These are phyloP conservation scores for Paracentrotus lividus DNA, from an alignment of 53 echinoderm and acorn worm species.

Conservation along the genomic window DNA sequence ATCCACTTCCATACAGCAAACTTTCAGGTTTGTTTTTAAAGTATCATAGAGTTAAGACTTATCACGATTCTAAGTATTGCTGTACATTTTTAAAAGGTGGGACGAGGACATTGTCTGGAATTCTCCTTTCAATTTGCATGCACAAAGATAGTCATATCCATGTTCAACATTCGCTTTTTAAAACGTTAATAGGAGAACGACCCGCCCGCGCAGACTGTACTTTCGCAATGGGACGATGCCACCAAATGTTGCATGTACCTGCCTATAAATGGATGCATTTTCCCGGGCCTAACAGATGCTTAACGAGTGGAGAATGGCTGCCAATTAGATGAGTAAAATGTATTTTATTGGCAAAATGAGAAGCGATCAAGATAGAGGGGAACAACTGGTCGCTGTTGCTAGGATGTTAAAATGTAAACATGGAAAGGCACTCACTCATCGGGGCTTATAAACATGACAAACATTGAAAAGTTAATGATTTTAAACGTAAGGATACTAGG, in stretches of 20 bases:
- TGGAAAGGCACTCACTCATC: background rate
- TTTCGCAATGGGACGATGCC: background rate
- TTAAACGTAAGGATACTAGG: too few relatives aligned
- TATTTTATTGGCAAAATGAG: slow-evolving; percentile 2
- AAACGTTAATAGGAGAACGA: background rate
- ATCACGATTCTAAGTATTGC: too few relatives aligned
- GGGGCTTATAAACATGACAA: background rate
- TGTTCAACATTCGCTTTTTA: background rate
- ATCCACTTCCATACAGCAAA: too few relatives aligned
- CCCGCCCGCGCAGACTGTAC: slow-evolving; percentile 15
- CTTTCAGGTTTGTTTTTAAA: too few relatives aligned
- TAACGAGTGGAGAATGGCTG: slow-evolving; percentile 29
- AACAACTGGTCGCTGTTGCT: background rate
- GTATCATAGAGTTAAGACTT: too few relatives aligned
- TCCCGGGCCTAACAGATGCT: slow-evolving; percentile 20
- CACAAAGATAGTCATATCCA: background rate
- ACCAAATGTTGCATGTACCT: slow-evolving; percentile 24
- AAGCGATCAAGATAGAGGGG: background rate
- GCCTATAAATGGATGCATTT: slow-evolving; percentile 22
- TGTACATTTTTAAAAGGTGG: too few relatives aligned
- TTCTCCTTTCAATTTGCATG: too few relatives aligned
- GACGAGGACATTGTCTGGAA: too few relatives aligned
- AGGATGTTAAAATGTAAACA: background rate
- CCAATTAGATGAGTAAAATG: background rate
- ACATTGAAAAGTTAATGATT: background rate